Conservation (phyloP, 2,113 vertebrate genomes). For the Mystacornis crossleyi region DNA sequence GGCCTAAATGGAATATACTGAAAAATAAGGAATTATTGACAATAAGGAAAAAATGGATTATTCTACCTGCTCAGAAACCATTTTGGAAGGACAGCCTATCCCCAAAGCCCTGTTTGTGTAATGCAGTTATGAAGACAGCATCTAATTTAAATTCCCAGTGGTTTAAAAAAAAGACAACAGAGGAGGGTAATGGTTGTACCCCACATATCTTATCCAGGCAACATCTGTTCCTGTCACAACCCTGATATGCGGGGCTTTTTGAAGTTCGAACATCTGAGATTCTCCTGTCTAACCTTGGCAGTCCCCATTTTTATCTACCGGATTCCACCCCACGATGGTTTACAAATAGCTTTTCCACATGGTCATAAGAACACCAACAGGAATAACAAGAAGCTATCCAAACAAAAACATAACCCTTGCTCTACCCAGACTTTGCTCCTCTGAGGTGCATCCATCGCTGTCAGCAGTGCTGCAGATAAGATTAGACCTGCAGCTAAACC, state of each 20-base stretch:
- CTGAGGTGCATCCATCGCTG: not conserved
- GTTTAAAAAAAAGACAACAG: slow-evolving; percentile 7
- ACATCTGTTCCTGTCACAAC: not conserved
- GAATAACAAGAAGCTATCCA: slow-evolving; percentile 26
- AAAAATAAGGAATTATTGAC: not conserved
- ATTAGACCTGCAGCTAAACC: slow-evolving; percentile 1
- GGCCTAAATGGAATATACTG: not conserved
- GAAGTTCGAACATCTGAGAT: not conserved
- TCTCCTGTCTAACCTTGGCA: not conserved
- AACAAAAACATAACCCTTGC: not conserved
- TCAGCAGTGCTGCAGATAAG: slow-evolving; percentile 18
- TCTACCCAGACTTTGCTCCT: not conserved
- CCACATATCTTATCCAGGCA: not conserved
- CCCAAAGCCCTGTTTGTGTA: not conserved
- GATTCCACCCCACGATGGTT: not conserved
- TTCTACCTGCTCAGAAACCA: not conserved
- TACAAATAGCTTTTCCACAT: not conserved
- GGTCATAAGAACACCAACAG: not conserved
- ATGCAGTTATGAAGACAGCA: not conserved
- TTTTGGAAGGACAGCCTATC: not conserved
- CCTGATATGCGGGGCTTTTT: not conserved
- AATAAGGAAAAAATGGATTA: not conserved
- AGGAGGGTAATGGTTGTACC: not conserved
- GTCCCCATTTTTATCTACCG: slow-evolving; percentile 13
- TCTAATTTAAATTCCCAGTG: not conserved